Evolutionary conservation across 1,140 invertebrate genomes (phyloP).

Genomic region (Heliothis subflexa): DNA sequence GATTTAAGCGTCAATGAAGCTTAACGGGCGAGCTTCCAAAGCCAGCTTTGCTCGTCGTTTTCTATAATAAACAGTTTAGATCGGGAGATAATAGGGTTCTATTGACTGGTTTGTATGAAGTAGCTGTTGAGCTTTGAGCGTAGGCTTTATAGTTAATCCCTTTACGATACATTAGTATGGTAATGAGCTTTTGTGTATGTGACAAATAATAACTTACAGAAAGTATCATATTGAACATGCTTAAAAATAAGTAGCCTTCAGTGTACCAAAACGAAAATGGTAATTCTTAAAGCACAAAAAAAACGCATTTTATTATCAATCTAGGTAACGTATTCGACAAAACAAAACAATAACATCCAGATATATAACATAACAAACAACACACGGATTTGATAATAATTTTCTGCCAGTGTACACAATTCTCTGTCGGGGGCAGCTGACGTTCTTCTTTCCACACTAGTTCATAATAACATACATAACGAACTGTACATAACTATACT

Average conservation of each 20-base stretch:
- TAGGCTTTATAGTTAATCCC: background rate
- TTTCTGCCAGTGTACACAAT: constrained; percentile 6
- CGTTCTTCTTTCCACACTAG: background rate
- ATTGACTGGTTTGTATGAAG: background rate
- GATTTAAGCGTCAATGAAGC: constrained; percentile 10
- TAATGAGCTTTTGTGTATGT: no score
- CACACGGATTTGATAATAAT: background rate
- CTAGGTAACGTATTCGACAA: no score
- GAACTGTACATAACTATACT: background rate
- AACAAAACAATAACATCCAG: no score
- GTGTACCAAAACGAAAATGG: no score
- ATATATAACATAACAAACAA: background rate
- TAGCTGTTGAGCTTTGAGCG: background rate
- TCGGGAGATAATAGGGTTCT: background rate
- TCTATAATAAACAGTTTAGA: constrained; percentile 16
- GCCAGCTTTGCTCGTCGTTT: background rate
- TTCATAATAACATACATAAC: background rate
- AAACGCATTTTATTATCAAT: no score
- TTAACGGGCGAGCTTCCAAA: background rate
- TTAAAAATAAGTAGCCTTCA: no score
- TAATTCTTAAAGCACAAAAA: no score
- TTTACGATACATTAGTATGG: no score
- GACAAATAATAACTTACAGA: no score
- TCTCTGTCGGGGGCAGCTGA: background rate
- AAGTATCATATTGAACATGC: no score